phyloP scores from a whole-genome alignment of 2,113 vertebrate species.

The Marmota monax region DNA sequence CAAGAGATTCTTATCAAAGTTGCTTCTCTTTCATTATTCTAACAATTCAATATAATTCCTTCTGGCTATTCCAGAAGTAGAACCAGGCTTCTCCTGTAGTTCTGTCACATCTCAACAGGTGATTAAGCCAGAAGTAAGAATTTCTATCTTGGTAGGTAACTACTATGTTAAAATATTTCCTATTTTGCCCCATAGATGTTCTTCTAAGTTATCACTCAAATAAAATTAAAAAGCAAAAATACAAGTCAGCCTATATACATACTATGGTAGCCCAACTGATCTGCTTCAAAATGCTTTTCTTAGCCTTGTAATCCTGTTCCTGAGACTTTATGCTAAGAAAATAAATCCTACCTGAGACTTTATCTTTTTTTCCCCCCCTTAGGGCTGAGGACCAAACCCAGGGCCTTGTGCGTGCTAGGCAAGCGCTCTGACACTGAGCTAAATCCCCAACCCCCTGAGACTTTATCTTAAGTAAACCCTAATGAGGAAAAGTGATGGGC shows the following conservation, averaged over 20 bases:
- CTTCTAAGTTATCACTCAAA: constrained; percentile 48
- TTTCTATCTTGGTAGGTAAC: constrained; percentile 16
- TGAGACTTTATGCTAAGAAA: constrained; percentile 61
- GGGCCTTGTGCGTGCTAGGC: too few species aligned
- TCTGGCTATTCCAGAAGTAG: neutral
- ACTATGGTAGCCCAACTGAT: neutral
- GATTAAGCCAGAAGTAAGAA: constrained; percentile 27
- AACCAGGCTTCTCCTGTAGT: neutral
- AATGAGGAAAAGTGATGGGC: constrained; percentile 7
- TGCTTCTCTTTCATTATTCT: constrained; percentile 28
- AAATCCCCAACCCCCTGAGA: too few species aligned
- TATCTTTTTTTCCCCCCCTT: too few species aligned
- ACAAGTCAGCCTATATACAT: neutral
- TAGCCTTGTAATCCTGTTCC: constrained; percentile 57
- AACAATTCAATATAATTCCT: constrained; percentile 60
- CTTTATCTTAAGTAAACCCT: constrained; percentile 15
- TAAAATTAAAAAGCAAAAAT: constrained; percentile 24
- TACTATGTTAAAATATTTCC: constrained; percentile 55
- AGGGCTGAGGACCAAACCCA: too few species aligned
- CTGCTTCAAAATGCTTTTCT: constrained; percentile 61
- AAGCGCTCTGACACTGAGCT: too few species aligned
- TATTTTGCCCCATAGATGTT: constrained; percentile 13
- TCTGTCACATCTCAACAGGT: neutral
- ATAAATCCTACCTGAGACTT: neutral
- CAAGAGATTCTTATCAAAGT: constrained; percentile 26